Evolutionary conservation across 2,888 invertebrate species (phyloP), one percentile per base, ranked within the genome.

Genomic region (Neocrepidodera transversa): DNA sequence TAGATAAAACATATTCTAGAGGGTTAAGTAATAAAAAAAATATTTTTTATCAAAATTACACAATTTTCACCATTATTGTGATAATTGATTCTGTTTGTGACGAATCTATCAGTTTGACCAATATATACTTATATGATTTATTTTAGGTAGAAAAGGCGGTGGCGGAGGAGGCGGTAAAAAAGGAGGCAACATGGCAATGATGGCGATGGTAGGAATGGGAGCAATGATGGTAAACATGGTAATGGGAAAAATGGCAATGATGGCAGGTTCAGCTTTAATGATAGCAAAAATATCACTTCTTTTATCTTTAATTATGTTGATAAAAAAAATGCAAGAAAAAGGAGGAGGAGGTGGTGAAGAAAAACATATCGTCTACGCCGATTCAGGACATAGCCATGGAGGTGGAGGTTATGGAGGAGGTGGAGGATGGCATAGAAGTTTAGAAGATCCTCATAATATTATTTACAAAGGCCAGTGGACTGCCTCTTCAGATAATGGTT

Each of bases 401-500:
- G 74, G 76, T 26, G 79, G 81, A 23, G 65, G 74, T 69, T 67
- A 69, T 23, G 58, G 76, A 14, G 80, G 81, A 6, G 71, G 64
- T 8, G 69, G 65, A n/a, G 68, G 71, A 13, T 70, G 70, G 70
- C 83, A 90, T 64, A 83, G 91, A 52, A 84, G 88, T 0, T 77
- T 86, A 51, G 79, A 81, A 14, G 83, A 83, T 56, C 84, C 86
- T 1, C 87, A 88, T 66, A 87, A 88, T 64, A 74, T 92, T 59
- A 90, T 91, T 1, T 92, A 92, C 78, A 85, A 86, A 38, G 87
- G 86, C 0, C 87, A 89, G 73, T 66, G 66, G 66, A 60, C 60
- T 23, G 60, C 63, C 35, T 54, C 64, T 40, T 51, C 59, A 42
- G 66, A 64, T 62, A 66, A 64, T 61, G 58, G 62, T 57, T 66